Evolutionary conservation across 2,888 invertebrate species (phyloP), one percentile per base, ranked within the genome.

Genomic region (Spodoptera exigua): DNA sequence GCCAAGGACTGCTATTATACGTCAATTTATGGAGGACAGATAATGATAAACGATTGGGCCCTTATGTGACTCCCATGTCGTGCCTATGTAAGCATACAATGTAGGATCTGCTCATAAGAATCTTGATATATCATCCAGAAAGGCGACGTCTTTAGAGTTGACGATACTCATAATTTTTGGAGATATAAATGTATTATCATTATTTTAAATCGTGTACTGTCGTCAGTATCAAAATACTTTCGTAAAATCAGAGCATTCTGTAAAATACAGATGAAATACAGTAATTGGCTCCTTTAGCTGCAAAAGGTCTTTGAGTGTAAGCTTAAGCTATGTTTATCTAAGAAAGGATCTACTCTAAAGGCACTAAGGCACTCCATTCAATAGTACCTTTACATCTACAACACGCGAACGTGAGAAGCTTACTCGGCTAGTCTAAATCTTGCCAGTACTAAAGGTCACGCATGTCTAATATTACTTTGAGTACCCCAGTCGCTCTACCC

Each of bases 21-120:
- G 49, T 32, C 45, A 43, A 45, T 58, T 62, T 49, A 35, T 35
- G 41, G 34, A 53, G 14, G 61, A 69, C 56, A 58, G 43, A 54
- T 53, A 18, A 66, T 57, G 46, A 59, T 70, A 41, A 74, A 52
- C n/a, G 55, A 61, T 43, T 56, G 13, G 37, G 27, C 7, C 2
- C 27, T 37, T 18, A 46, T 39, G 46, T 41, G 17, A 41, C 41
- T 41, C n/a, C 43, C 17, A 34, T 18, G 27, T 27, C 27, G 27
- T 27, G 4, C 27, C 27, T 27, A 27, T 27, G 27, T 27, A 27
- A 27, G 27, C 27, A 27, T 27, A 27, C 27, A 13, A 11, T 17
- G 36, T 49, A 43, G 27, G 27, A 27, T 27, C 27, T 27, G 27
- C 27, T 9, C 27, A 27, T 27, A 27, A 27, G 27, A 27, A 27